Conservation (phyloP, 2,888 invertebrate species). For the Mamestra brassicae region DNA sequence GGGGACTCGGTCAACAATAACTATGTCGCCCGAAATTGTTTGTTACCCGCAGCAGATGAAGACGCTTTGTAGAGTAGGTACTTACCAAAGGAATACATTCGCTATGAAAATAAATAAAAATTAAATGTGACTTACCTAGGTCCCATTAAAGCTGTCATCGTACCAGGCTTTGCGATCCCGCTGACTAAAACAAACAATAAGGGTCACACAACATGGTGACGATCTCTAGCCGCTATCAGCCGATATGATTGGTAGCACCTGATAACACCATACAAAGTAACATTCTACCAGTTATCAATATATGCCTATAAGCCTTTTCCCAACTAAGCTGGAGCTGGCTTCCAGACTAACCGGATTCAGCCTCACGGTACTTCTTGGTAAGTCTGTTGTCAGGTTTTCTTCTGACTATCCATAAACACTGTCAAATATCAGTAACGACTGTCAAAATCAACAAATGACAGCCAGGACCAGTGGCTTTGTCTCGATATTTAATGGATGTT, state of each 20-base stretch:
- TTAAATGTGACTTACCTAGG: constrained; percentile 92
- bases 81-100: not conserved
- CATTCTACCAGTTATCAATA: not conserved
- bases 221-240: not conserved
- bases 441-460: no score
- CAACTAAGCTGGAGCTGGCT: no score
- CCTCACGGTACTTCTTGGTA: not conserved
- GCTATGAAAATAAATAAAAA: not conserved
- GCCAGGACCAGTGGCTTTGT: no score
- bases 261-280: not conserved
- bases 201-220: not conserved
- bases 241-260: not conserved
- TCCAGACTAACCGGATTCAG: no score
- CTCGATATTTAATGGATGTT: no score
- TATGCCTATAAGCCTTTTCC: no score
- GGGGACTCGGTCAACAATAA: no score
- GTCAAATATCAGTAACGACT: not conserved
- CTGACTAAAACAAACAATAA: constrained; percentile 90
- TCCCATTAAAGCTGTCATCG: constrained; percentile 96
- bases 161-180: constrained; percentile 95
- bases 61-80: not conserved
- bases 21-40: not conserved
- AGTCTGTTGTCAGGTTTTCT: not conserved
- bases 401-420: not conserved
- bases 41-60: not conserved